These are phyloP conservation scores for Salticus scenicus DNA, from an alignment of 2,888 invertebrate species.

Conservation along the genomic window DNA sequence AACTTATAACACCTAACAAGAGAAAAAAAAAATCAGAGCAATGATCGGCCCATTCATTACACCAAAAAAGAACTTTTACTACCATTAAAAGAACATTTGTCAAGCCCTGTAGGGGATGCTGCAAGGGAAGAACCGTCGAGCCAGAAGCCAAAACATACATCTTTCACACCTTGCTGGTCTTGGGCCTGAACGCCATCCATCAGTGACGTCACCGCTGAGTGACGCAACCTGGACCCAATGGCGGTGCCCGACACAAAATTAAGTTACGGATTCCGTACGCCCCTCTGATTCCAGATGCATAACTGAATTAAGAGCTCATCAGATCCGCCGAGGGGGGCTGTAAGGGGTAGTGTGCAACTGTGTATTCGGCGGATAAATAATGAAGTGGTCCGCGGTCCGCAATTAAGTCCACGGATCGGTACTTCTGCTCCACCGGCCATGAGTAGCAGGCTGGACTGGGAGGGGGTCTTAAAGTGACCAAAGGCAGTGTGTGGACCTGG, in stretches of 20 bases:
- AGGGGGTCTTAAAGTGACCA: neutral
- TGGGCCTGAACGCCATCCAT: constrained; percentile 55
- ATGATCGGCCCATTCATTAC: too few species aligned
- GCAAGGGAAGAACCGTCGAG: constrained; percentile 24
- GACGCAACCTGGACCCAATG: constrained; percentile 60
- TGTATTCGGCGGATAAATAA: constrained; percentile 3
- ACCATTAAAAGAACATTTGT: constrained; percentile 67
- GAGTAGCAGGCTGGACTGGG: constrained; percentile 1
- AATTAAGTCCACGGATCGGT: constrained; percentile 8
- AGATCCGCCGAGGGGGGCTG: constrained; percentile 27
- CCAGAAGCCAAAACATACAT: constrained; percentile 67
- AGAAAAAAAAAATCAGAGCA: too few species aligned
- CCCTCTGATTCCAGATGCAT: constrained; percentile 66
- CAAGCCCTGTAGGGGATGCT: constrained; percentile 17
- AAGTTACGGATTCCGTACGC: constrained; percentile 68
- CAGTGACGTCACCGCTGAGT: constrained; percentile 60
- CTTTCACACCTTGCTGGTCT: constrained; percentile 68
- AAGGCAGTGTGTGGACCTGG: neutral
- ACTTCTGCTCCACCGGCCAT: neutral
- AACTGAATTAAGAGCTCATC: constrained; percentile 69
- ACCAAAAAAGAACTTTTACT: constrained; percentile 24
- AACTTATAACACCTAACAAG: too few species aligned
- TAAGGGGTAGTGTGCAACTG: too few species aligned
- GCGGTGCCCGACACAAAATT: constrained; percentile 57
- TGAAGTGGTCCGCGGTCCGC: constrained; percentile 16